Percentiles rank a stretch among this genome's conserved stretches.
Evolutionary conservation across 1,140 invertebrate genomes (phyloP).

Genomic region (Psilanteris sp.): DNA sequence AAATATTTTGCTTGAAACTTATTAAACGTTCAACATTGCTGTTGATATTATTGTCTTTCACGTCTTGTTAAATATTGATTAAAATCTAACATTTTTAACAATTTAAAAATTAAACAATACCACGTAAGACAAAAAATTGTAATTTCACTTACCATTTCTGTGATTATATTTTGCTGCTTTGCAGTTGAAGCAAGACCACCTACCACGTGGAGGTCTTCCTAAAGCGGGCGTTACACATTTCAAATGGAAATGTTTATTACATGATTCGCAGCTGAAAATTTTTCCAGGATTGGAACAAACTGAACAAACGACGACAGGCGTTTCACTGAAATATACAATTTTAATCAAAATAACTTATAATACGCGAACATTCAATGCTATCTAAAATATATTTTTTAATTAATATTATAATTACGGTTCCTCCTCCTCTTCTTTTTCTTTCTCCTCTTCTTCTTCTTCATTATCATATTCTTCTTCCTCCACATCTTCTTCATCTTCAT

Average conservation of each 20-base stretch:
- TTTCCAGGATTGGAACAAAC: slow-evolving; percentile 77
- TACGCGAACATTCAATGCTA: too few species aligned
- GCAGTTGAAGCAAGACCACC: slow-evolving; percentile 83
- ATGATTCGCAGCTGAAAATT: slow-evolving; percentile 82
- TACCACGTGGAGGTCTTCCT: slow-evolving; percentile 81
- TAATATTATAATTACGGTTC: slow-evolving; percentile 63
- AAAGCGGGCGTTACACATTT: slow-evolving; percentile 83
- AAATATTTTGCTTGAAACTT: too few species aligned
- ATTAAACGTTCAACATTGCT: too few species aligned
- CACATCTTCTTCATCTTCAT: slow-evolving; percentile 64
- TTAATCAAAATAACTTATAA: too few species aligned
- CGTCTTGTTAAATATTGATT: too few species aligned
- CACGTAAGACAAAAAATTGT: neutral
- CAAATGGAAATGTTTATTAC: slow-evolving; percentile 81
- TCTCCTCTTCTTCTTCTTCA: slow-evolving; percentile 41
- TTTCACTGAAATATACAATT: slow-evolving; percentile 39
- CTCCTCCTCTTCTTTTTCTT: slow-evolving; percentile 39
- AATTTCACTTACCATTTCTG: slow-evolving; percentile 67
- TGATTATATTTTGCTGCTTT: slow-evolving; percentile 71
- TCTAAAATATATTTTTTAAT: too few species aligned
- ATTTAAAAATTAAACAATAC: slow-evolving; percentile 1
- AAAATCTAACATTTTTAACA: too few species aligned
- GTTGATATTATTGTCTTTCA: too few species aligned
- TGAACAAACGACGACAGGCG: slow-evolving; percentile 64
- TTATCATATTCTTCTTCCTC: slow-evolving; percentile 58